phyloP scores from a whole-genome alignment of 37 sponge, comb jelly and placozoan species.

The Axinella damicornis region DNA sequence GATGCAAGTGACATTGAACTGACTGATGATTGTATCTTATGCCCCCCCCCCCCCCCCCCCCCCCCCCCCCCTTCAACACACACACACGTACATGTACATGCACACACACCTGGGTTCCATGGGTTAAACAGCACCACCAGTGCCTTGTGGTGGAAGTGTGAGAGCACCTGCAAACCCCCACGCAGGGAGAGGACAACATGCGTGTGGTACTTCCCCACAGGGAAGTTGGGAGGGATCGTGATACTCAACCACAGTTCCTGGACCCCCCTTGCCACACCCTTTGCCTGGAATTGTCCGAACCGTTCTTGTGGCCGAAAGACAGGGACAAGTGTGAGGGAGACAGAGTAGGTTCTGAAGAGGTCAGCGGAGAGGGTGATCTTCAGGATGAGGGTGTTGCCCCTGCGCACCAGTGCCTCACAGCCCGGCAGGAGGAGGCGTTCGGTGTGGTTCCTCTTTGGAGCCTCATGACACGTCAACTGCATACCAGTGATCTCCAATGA shows the following conservation, averaged over 20 bases:
- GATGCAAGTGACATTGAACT: slow-evolving; percentile 14
- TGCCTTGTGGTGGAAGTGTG: slow-evolving; percentile 58
- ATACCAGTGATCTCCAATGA: slow-evolving; percentile 23
- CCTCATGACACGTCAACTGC: slow-evolving; percentile 22
- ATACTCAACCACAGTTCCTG: slow-evolving; percentile 77
- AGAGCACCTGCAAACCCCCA: slow-evolving; percentile 35
- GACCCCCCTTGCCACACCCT: slow-evolving; percentile 44
- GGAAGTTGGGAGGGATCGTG: slow-evolving; percentile 71
- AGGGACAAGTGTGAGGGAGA: slow-evolving; percentile 74
- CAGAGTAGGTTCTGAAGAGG: slow-evolving; percentile 42
- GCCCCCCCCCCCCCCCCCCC: too few species aligned
- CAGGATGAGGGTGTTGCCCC: slow-evolving; percentile 72
- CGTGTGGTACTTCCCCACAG: slow-evolving; percentile 73
- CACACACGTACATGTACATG: slow-evolving; percentile 25
- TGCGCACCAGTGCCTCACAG: slow-evolving; percentile 26
- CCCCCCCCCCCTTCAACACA: too few species aligned
- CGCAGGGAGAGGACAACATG: slow-evolving; percentile 54
- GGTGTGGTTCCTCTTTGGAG: slow-evolving; percentile 36
- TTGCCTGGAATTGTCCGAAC: slow-evolving; percentile 75
- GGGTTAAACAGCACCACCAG: slow-evolving; percentile 82
- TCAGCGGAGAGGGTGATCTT: slow-evolving; percentile 36
- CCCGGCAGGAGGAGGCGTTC: background rate
- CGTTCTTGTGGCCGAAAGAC: slow-evolving; percentile 60
- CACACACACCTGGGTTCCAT: slow-evolving; percentile 62
- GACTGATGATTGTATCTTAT: slow-evolving; percentile 38